A percentile compares a stretch with the other conserved stretches of the same genome.
phyloP scores from a whole-genome alignment of 1,140 invertebrate species.

The Ceratina calcarata region DNA sequence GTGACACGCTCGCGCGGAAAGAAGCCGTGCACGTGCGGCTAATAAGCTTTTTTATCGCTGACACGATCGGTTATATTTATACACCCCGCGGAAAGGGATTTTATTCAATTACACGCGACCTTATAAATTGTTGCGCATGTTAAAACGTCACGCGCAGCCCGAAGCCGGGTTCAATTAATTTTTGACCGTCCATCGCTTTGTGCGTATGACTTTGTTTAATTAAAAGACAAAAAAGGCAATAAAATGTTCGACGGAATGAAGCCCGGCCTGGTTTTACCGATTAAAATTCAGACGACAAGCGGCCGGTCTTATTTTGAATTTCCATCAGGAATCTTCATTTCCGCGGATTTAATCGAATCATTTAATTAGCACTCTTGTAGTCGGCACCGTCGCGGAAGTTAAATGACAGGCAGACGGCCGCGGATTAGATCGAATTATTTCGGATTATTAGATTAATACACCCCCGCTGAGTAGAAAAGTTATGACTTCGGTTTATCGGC shows the following conservation, averaged over 20 bases:
- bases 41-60: conserved; percentile 62
- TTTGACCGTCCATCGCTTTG: not conserved
- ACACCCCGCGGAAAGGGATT: conserved; percentile 18
- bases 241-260: too few species aligned
- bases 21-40: conserved; percentile 56
- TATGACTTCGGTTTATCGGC: conserved; percentile 61
- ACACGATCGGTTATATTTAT: conserved; percentile 51
- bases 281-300: conserved; percentile 72
- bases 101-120: conserved; percentile 52
- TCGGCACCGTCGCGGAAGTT: conserved; percentile 69
- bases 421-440: conserved; percentile 74
- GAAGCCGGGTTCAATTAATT: conserved; percentile 19
- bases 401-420: conserved; percentile 71
- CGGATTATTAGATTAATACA: conserved; percentile 71
- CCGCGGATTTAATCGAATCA: conserved; percentile 74
- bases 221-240: not conserved
- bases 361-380: conserved; percentile 75
- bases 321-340: conserved; percentile 72
- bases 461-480: conserved; percentile 55
- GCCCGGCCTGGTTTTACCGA: conserved; percentile 48
- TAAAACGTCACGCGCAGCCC: conserved; percentile 11
- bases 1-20: conserved; percentile 34
- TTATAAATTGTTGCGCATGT: conserved; percentile 29
- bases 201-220: conserved; percentile 17
- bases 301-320: conserved; percentile 67